Evolutionary conservation across 2,888 invertebrate genomes (phyloP).

Genomic region (Doris montereyensis): DNA sequence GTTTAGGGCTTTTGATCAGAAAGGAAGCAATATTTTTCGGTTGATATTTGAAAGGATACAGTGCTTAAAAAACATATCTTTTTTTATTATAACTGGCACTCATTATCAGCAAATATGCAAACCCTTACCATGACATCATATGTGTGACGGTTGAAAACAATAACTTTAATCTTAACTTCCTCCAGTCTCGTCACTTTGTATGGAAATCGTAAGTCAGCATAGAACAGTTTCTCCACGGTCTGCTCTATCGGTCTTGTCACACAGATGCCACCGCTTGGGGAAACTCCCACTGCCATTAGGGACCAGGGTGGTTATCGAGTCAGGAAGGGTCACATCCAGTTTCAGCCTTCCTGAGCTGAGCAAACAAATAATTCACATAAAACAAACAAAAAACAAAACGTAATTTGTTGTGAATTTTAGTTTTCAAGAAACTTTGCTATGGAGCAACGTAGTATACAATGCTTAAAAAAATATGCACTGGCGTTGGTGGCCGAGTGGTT

Average conservation of each 20-base stretch:
- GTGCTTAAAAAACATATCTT: background rate
- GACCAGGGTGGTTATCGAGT: constrained; percentile 53
- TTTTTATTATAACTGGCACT: no score
- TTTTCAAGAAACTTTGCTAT: no score
- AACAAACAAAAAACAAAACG: no score
- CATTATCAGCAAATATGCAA: no score
- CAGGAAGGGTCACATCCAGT: constrained; percentile 46
- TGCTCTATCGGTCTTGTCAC: constrained; percentile 47
- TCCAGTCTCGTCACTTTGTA: constrained; percentile 53
- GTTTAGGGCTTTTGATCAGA: background rate
- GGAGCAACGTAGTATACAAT: no score
- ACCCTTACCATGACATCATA: constrained; percentile 41
- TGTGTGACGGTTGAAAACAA: constrained; percentile 50
- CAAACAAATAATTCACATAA: background rate
- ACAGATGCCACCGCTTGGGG: constrained; percentile 47
- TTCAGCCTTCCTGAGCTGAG: background rate
- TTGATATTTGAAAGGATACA: background rate
- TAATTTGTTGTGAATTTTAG: no score
- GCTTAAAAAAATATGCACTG: no score
- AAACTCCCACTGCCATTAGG: constrained; percentile 49
- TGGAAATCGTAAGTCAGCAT: constrained; percentile 50
- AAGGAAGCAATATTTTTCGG: background rate
- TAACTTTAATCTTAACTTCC: constrained; percentile 50
- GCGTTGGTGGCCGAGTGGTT: no score
- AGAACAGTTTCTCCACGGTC: constrained; percentile 48